A percentile compares a stretch with the other conserved stretches of the same genome.
phyloP scores from a whole-genome alignment of 2,113 vertebrate species.

The Pseudopodoces humilis region DNA sequence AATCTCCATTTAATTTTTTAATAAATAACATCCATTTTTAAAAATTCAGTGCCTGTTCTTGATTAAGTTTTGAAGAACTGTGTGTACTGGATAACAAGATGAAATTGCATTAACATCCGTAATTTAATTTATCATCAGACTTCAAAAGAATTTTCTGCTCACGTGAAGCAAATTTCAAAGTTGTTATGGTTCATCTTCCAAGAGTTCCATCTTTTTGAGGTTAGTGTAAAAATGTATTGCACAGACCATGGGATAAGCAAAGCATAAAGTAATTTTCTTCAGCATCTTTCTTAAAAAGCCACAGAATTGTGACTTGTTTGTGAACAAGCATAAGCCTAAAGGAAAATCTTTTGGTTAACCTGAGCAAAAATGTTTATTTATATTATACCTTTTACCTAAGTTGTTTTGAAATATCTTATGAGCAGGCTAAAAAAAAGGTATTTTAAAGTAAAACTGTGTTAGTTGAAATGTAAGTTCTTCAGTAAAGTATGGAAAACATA shows the following conservation, averaged over 20 bases:
- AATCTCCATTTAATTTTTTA: not conserved
- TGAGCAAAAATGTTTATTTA: not conserved
- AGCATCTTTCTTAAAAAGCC: not conserved
- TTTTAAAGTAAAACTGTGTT: not conserved
- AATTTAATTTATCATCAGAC: slow-evolving; percentile 32
- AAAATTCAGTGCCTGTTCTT: not conserved
- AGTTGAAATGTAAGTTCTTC: not conserved
- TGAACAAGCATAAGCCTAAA: not conserved
- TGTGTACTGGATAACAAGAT: slow-evolving; percentile 19
- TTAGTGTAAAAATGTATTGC: not conserved
- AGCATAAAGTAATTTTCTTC: not conserved
- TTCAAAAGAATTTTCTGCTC: slow-evolving; percentile 46
- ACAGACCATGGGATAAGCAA: not conserved
- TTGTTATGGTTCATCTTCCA: not conserved
- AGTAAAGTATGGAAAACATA: not conserved
- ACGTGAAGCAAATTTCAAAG: slow-evolving; percentile 38
- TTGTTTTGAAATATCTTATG: not conserved
- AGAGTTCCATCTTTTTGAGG: not conserved
- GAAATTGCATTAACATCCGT: slow-evolving; percentile 29
- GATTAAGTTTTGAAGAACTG: slow-evolving; percentile 12
- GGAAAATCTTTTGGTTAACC: not conserved
- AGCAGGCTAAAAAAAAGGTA: not conserved
- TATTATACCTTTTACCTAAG: not conserved
- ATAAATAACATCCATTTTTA: not conserved
- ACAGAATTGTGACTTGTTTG: not conserved